phyloP scores from a whole-genome alignment of 2,888 invertebrate genomes.

The Cataglyphis altisquamis region DNA sequence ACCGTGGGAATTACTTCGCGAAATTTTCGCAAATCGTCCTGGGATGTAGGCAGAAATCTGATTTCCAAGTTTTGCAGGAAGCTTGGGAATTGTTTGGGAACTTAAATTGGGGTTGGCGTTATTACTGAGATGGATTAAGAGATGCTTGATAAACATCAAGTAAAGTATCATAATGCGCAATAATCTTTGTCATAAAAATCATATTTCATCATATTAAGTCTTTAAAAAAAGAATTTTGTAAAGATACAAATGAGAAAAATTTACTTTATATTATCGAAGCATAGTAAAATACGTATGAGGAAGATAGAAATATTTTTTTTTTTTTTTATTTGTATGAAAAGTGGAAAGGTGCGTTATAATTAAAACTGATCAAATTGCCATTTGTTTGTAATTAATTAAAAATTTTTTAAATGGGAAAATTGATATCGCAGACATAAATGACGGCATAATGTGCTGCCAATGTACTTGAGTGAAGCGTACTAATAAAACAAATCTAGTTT shows the following conservation, averaged over 20 bases:
- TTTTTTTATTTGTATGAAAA: neutral
- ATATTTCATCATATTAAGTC: conserved; percentile 1
- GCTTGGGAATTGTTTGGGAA: conserved; percentile 42
- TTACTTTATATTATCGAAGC: neutral
- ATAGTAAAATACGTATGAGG: neutral
- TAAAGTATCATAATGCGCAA: conserved; percentile 6
- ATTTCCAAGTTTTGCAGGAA: conserved; percentile 48
- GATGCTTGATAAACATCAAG: conserved; percentile 38
- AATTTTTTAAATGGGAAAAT: conserved; percentile 17
- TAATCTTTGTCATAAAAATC: conserved; percentile 9
- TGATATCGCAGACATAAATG: neutral
- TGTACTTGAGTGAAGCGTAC: conserved; percentile 4
- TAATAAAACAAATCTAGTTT: conserved; percentile 34
- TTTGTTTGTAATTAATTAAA: conserved; percentile 26
- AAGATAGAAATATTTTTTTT: neutral
- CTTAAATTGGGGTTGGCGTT: conserved; percentile 39
- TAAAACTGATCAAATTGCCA: neutral
- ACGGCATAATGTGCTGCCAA: neutral
- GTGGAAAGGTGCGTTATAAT: neutral
- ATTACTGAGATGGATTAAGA: conserved; percentile 44
- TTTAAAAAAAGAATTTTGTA: neutral
- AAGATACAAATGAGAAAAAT: neutral
- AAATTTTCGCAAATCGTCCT: conserved; percentile 51
- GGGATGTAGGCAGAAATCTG: conserved; percentile 50
- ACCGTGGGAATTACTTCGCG: conserved; percentile 39